Evolutionary conservation across 2,113 vertebrate species (phyloP).

Genomic region (Trematomus loennbergii): DNA sequence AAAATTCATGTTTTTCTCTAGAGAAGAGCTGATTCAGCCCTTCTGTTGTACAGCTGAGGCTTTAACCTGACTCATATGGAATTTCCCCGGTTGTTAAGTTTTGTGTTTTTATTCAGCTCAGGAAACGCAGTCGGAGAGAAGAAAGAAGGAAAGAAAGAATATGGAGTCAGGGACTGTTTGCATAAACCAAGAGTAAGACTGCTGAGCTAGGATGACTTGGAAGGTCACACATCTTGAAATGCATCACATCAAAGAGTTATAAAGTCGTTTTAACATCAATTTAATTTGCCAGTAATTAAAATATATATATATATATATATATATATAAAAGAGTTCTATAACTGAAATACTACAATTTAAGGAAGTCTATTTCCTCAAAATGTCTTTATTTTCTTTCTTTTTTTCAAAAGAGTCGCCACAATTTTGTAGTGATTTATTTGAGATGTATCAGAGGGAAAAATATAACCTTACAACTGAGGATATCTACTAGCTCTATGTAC

Average conservation of each 20-base stretch:
- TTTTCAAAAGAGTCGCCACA: too few relatives aligned
- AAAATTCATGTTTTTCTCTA: conserved; percentile 50
- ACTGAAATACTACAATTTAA: too few relatives aligned
- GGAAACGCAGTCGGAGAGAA: conserved; percentile 36
- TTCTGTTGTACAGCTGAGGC: conserved; percentile 57
- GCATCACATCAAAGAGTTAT: conserved; percentile 10
- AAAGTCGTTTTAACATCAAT: neutral
- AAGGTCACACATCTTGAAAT: conserved; percentile 13
- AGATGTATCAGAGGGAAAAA: neutral
- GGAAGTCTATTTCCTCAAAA: too few relatives aligned
- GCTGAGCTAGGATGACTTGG: conserved; percentile 14
- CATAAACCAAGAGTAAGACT: conserved; percentile 17
- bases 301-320: neutral
- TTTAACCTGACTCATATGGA: conserved; percentile 70
- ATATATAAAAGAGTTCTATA: neutral
- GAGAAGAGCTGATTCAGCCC: conserved; percentile 56
- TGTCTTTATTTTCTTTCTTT: too few relatives aligned
- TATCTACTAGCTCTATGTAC: neutral
- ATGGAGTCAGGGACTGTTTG: conserved; percentile 21
- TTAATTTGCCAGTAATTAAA: neutral
- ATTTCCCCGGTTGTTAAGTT: conserved; percentile 64
- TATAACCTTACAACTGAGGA: neutral
- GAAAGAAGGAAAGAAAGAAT: neutral
- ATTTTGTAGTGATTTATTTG: neutral
- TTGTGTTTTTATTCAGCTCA: conserved; percentile 57